Evolutionary conservation across 1,140 invertebrate species (phyloP).

Genomic region (Apocrypta bakeri): DNA sequence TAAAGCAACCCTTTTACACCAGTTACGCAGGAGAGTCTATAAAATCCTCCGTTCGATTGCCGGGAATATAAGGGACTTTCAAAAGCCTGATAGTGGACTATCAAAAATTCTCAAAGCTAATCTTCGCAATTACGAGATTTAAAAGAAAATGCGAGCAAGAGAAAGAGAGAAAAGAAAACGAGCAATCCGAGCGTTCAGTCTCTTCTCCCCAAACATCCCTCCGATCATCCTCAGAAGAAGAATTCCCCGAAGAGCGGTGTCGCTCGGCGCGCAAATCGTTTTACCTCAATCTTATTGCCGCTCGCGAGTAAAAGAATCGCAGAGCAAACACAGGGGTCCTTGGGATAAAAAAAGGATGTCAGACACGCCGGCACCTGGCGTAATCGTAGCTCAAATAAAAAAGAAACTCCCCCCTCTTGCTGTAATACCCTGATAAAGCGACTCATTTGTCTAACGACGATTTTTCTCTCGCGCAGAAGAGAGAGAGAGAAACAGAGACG

Average conservation of each 20-base stretch:
- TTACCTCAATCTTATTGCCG: constrained; percentile 67
- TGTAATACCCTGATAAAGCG: constrained; percentile 72
- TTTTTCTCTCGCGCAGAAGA: constrained; percentile 70
- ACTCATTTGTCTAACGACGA: constrained; percentile 73
- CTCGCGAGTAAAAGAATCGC: background rate
- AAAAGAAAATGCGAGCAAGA: background rate
- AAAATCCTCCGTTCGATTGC: background rate
- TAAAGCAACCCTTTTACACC: background rate
- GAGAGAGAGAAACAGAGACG: constrained; percentile 49
- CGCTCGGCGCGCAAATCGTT: constrained; percentile 65
- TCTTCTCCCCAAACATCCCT: constrained; percentile 12
- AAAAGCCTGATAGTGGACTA: background rate
- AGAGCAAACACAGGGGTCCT: background rate
- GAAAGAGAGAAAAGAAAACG: background rate
- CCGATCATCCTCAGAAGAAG: constrained; percentile 28
- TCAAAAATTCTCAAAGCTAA: background rate
- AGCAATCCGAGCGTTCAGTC: constrained; percentile 48
- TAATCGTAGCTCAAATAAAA: constrained; percentile 72
- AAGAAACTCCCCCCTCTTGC: constrained; percentile 45
- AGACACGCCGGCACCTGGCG: constrained; percentile 51
- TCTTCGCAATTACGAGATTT: background rate
- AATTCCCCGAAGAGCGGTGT: constrained; percentile 61
- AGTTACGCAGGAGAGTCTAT: background rate
- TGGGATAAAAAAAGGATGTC: constrained; percentile 51
- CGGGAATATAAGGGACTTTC: background rate